These are phyloP conservation scores for Ctenopoma multispine DNA, from an alignment of 2,797 vertebrate species.

Conservation along the genomic window DNA sequence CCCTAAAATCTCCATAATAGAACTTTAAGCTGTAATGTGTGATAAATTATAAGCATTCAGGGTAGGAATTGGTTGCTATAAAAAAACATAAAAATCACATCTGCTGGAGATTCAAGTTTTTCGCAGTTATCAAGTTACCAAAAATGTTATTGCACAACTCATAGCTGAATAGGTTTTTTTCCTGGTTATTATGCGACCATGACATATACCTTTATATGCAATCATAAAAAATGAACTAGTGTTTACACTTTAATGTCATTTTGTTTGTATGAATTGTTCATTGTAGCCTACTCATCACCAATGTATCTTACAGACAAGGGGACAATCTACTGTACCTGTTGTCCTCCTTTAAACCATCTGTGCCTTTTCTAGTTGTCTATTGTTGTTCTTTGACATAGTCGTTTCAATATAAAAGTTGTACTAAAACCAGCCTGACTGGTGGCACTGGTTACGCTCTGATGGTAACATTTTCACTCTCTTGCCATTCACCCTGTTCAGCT, in stretches of 20 bases:
- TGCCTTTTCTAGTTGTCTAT: neutral
- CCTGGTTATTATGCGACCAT: slow-evolving; percentile 19
- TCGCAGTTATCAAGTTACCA: slow-evolving; percentile 6
- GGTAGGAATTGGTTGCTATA: neutral
- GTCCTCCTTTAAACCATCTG: neutral
- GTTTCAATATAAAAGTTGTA: slow-evolving; percentile 11
- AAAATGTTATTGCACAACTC: slow-evolving; percentile 15
- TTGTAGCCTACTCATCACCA: slow-evolving; percentile 5
- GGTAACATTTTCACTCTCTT: neutral
- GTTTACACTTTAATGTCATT: slow-evolving; percentile 46
- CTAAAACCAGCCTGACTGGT: slow-evolving; percentile 10
- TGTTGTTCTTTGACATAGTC: neutral
- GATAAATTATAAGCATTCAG: neutral
- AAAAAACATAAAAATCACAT: neutral
- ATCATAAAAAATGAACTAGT: slow-evolving; percentile 29
- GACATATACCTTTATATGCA: neutral
- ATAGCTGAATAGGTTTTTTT: slow-evolving; percentile 26
- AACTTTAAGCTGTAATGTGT: too few relatives aligned
- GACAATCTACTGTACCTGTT: neutral
- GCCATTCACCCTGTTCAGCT: neutral
- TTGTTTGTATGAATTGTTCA: slow-evolving; percentile 25
- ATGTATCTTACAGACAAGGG: slow-evolving; percentile 7
- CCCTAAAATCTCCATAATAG: neutral
- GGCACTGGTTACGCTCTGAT: neutral
- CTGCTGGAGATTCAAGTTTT: slow-evolving; percentile 16